Evolutionary conservation across 1,140 invertebrate species (phyloP).

Genomic region (Diuraphis noxia): DNA sequence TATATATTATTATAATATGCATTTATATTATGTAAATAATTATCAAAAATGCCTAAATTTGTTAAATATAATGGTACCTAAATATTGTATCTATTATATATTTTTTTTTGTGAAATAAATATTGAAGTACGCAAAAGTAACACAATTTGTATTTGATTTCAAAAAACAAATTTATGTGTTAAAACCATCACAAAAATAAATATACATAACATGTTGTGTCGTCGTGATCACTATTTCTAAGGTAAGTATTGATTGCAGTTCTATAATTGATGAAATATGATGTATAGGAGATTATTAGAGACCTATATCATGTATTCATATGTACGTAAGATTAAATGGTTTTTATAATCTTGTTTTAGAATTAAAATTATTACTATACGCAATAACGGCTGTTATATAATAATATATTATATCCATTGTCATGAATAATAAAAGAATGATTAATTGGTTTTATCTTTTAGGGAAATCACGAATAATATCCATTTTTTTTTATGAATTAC

Average conservation of each 20-base stretch:
- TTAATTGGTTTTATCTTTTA: slow-evolving; percentile 26
- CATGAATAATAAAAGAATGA: background rate
- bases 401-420: background rate
- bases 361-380: background rate
- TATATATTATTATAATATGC: no score
- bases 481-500: background rate
- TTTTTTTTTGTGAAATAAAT: no score
- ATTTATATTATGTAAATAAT: no score
- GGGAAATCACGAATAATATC: background rate
- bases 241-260: background rate
- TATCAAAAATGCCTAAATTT: no score
- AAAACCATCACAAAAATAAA: no score
- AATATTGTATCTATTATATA: no score
- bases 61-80: no score
- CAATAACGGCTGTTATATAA: background rate
- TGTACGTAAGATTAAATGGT: background rate
- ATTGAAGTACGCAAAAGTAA: no score
- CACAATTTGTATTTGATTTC: no score
- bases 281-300: background rate
- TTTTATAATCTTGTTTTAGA: background rate
- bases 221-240: no score
- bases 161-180: no score
- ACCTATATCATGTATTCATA: background rate
- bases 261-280: background rate
- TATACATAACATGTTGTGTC: no score